Conservation (phyloP, 2,113 vertebrate genomes). For the Cyrtonyx montezumae region DNA sequence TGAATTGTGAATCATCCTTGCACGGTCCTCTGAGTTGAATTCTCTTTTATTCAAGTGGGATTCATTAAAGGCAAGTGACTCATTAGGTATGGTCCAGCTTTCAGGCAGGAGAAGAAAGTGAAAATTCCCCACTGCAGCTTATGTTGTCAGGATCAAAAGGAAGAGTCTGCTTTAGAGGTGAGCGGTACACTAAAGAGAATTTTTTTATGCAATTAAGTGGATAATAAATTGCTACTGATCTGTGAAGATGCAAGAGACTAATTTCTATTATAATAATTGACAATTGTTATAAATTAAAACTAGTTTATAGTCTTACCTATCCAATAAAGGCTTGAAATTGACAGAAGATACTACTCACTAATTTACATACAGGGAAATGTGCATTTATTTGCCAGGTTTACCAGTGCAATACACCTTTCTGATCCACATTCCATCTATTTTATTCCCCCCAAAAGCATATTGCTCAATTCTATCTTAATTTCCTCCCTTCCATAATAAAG, state of each 20-base stretch:
- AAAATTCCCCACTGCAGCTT: constrained; percentile 22
- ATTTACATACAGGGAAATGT: not conserved
- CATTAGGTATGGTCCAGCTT: not conserved
- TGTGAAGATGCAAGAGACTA: constrained; percentile 3
- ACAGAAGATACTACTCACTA: not conserved
- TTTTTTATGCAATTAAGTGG: not conserved
- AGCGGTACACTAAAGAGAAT: not conserved
- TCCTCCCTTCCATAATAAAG: not conserved
- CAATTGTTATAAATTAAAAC: not conserved
- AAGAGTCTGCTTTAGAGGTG: not conserved
- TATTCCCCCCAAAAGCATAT: not conserved
- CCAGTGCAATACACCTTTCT: not conserved
- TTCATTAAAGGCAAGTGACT: not conserved
- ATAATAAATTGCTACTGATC: constrained; percentile 33
- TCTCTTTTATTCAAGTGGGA: not conserved
- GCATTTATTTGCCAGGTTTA: not conserved
- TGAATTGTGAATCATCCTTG: constrained; percentile 13
- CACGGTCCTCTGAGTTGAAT: not conserved
- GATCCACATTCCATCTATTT: not conserved
- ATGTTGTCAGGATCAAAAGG: not conserved
- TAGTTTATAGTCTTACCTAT: not conserved
- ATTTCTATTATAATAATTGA: not conserved
- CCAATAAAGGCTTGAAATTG: not conserved
- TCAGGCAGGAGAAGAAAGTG: not conserved
- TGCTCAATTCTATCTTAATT: not conserved